Percentiles rank a stretch among this genome's conserved stretches.
Evolutionary conservation across 1,140 invertebrate species (phyloP).

Genomic region (Zaprionus gabonicus): DNA sequence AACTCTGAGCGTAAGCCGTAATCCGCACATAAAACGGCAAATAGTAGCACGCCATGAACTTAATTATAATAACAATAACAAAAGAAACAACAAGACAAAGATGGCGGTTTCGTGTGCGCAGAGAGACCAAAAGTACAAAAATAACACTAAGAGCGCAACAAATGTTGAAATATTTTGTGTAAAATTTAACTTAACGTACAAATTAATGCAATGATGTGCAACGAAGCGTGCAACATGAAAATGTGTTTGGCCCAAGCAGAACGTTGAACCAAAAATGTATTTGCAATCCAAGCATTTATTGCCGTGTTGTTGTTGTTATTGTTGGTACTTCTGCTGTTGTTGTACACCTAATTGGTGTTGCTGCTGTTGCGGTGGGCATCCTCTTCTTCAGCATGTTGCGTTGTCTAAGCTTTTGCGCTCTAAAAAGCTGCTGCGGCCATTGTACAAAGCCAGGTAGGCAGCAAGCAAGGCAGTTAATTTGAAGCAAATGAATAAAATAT

Average conservation of each 20-base stretch:
- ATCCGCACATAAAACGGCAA: slow-evolving; percentile 48
- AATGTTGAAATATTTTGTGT: slow-evolving; percentile 47
- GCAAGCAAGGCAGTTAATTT: slow-evolving; percentile 50
- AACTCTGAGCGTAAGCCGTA: neutral
- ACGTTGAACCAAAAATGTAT: slow-evolving; percentile 67
- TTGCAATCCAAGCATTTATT: slow-evolving; percentile 49
- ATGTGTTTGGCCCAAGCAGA: slow-evolving; percentile 56
- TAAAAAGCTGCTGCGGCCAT: slow-evolving; percentile 53
- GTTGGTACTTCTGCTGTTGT: slow-evolving; percentile 16
- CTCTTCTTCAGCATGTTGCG: slow-evolving; percentile 30
- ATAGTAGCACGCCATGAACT: slow-evolving; percentile 59
- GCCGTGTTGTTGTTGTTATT: slow-evolving; percentile 22
- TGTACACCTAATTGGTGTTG: slow-evolving; percentile 45
- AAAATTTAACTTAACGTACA: slow-evolving; percentile 45
- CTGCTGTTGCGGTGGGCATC: slow-evolving; percentile 40
- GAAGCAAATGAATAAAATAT: slow-evolving; percentile 60
- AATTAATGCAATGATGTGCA: slow-evolving; percentile 71
- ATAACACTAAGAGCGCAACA: slow-evolving; percentile 45
- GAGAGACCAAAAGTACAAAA: slow-evolving; percentile 26
- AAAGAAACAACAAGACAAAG: slow-evolving; percentile 4
- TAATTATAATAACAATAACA: slow-evolving; percentile 62
- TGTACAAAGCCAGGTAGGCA: slow-evolving; percentile 34
- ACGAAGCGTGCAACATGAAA: slow-evolving; percentile 68
- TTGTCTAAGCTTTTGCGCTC: slow-evolving; percentile 51
- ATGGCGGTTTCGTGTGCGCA: slow-evolving; percentile 45